These are phyloP conservation scores for Stenodema calcarata DNA, from an alignment of 2,888 invertebrate species.

Conservation along the genomic window DNA sequence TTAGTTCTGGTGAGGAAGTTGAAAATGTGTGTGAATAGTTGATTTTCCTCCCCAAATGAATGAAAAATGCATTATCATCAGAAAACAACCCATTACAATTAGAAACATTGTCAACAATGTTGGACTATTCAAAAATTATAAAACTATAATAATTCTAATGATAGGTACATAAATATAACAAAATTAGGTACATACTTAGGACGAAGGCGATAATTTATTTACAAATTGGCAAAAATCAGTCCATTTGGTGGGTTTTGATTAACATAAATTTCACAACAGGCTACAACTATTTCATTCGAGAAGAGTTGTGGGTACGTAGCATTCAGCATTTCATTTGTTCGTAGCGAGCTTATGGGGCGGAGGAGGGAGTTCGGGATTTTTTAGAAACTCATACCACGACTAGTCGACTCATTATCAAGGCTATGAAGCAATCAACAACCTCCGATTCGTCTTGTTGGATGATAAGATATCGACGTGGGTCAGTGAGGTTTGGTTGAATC, in stretches of 20 bases:
- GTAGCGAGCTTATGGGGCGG: background rate
- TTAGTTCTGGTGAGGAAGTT: no score
- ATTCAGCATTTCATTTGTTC: background rate
- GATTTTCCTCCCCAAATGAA: background rate
- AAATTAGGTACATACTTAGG: background rate
- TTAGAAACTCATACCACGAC: no score
- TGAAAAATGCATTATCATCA: background rate
- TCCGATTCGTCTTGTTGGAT: no score
- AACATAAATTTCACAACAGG: background rate
- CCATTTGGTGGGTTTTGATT: conserved; percentile 32
- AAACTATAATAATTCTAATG: background rate
- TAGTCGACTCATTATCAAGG: no score
- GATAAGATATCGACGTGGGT: background rate
- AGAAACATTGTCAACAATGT: background rate
- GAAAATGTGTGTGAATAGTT: no score
- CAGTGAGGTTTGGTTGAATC: background rate
- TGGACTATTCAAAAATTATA: background rate
- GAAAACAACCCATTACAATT: background rate
- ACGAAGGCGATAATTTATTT: background rate
- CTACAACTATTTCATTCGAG: background rate
- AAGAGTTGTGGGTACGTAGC: background rate
- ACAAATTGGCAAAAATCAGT: conserved; percentile 34
- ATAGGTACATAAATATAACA: background rate
- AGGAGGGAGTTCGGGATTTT: background rate
- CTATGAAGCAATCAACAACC: no score